Evolutionary conservation across 2,888 invertebrate genomes (phyloP), one percentile per base, ranked within the genome.

Genomic region (Trichacis sp.): DNA sequence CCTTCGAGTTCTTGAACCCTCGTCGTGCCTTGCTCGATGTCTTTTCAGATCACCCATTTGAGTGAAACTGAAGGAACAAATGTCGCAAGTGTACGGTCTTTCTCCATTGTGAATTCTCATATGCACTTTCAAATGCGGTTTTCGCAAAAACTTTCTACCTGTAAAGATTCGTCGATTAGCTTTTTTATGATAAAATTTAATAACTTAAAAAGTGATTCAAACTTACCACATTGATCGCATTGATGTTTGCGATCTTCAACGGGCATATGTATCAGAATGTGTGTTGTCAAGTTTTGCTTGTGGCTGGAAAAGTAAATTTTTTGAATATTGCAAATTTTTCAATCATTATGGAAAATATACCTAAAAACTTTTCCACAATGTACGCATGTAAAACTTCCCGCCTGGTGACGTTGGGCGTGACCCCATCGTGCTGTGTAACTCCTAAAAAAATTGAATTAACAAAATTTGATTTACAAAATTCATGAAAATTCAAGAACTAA

Each of bases 11-110:
- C n/a, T 33, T 33, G 54, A 55, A 47, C 50, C 60, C 40, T 65
- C 71, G 5, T 56, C 66, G 49, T 73, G 75, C 24, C 73, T 63
- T 1, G 72, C 72, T 20, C 73, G 65, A 36, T 74, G 76, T 33
- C 76, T 53, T 24, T 64, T 58, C 76, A 75, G 74, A 36, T 75
- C 75, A 18, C 76, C 76, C 52, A 73, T 66, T 52, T 77, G 76
- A 1, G 75, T 77, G 30, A 77, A 77, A 57, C 74, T 74, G 51
- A 69, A 73, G 8, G 64, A 59, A 33, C 76, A 77, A 12, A 75
- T 71, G 33, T 75, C 75, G 54, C 76, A 77, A n/a, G 70, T 73
- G 43, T 72, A 77, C 1, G 76, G 76, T 29, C 74, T 64, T 40
- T 72, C 68, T 14, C 74, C 76, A 20, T 74, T 72, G 50, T 76